A percentile compares a stretch with the other conserved stretches of the same genome.
phyloP scores from a whole-genome alignment of 2,888 invertebrate genomes.

The Erannis defoliaria region DNA sequence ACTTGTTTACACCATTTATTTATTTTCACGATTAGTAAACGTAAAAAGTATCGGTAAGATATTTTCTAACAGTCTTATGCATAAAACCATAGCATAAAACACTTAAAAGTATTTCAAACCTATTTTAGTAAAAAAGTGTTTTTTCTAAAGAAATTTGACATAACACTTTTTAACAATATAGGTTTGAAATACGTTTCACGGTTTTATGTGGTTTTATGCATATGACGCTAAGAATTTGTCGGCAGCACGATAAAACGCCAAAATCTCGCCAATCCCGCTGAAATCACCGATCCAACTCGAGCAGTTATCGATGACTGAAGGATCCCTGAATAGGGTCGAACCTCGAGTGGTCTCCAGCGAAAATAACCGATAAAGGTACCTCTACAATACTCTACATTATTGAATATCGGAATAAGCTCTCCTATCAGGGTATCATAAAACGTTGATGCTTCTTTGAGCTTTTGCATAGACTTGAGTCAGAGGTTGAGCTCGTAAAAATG shows the following conservation, averaged over 20 bases:
- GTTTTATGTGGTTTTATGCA: too few species aligned
- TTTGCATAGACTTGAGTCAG: slow-evolving; percentile 10
- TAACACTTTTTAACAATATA: too few species aligned
- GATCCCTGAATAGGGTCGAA: slow-evolving; percentile 15
- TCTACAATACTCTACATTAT: slow-evolving; percentile 17
- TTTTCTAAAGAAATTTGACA: too few species aligned
- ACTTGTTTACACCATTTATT: too few species aligned
- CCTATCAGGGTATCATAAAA: slow-evolving; percentile 22
- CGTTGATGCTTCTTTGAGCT: slow-evolving; percentile 18
- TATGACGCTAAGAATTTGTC: too few species aligned
- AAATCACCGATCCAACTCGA: slow-evolving; percentile 23
- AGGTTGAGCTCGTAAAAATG: slow-evolving; percentile 12
- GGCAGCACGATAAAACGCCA: slow-evolving; percentile 2
- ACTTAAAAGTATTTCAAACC: too few species aligned
- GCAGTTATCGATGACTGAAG: slow-evolving; percentile 22
- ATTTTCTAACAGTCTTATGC: too few species aligned
- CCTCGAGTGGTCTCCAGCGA: slow-evolving; percentile 27
- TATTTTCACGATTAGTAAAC: too few species aligned
- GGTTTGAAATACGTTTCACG: too few species aligned
- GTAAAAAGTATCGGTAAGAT: too few species aligned
- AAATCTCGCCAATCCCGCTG: background rate
- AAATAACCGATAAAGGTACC: slow-evolving; percentile 31
- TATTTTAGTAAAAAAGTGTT: too few species aligned
- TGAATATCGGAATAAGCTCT: slow-evolving; percentile 26
- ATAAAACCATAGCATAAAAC: too few species aligned